phyloP scores from a whole-genome alignment of 2,888 invertebrate genomes.

The Aethes cnicana region DNA sequence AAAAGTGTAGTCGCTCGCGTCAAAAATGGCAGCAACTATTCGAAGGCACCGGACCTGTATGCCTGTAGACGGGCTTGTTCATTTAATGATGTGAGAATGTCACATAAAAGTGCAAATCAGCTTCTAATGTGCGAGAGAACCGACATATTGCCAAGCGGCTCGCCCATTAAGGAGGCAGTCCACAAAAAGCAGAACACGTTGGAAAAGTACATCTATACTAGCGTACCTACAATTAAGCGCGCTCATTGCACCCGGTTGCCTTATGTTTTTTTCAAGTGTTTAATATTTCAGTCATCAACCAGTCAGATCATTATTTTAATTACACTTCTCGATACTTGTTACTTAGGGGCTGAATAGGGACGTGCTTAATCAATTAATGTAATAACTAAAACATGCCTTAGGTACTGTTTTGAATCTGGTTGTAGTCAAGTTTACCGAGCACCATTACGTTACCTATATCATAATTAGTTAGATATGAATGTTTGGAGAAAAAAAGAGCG shows the following conservation, averaged over 20 bases:
- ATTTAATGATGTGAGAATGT: constrained; percentile 32
- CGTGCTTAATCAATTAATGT: constrained; percentile 5
- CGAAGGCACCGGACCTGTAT: constrained; percentile 27
- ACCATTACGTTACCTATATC: too few species aligned
- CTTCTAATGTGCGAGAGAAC: constrained; percentile 29
- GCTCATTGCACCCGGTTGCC: too few species aligned
- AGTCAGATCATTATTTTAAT: constrained; percentile 6
- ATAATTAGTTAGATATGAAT: too few species aligned
- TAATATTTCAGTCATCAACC: constrained; percentile 9
- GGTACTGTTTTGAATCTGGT: neutral
- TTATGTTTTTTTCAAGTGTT: too few species aligned
- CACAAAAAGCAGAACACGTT: constrained; percentile 20
- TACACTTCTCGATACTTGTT: neutral
- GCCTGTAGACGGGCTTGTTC: constrained; percentile 24
- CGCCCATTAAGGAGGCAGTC: constrained; percentile 26
- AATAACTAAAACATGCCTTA: constrained; percentile 13
- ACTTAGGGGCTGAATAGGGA: neutral
- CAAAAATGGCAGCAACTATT: constrained; percentile 24
- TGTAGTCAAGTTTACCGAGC: too few species aligned
- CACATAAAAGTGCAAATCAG: constrained; percentile 34
- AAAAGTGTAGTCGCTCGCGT: constrained; percentile 9
- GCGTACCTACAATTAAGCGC: neutral
- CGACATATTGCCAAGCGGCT: constrained; percentile 17
- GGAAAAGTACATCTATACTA: constrained; percentile 3
- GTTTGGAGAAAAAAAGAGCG: too few species aligned